Evolutionary conservation across 2,797 vertebrate genomes (phyloP), one percentile per base, ranked within the genome.

Genomic region (Antrozous pallidus): DNA sequence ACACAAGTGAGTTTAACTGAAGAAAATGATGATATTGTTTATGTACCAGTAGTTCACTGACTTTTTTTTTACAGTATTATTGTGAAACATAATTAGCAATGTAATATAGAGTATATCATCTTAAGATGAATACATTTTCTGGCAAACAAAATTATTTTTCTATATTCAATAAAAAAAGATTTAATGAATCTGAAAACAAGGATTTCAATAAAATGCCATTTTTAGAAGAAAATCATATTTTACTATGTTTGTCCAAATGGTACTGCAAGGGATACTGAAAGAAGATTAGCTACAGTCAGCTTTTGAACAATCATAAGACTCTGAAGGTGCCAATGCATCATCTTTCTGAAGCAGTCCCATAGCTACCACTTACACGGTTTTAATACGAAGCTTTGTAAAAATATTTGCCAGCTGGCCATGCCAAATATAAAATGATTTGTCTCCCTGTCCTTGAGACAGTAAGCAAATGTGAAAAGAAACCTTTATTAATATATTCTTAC

Each of bases 221-320:
- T 94, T 92, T 56, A 91, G 73, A 94, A 74, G 33, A 83, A 88
- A 90, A 38, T 90, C 16, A 26, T 56, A n/a, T 63, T 91, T 89
- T 88, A 28, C 56, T 38, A 40, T 8, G 2, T 85, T 80, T 71
- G 11, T 77, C 18, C 36, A 95, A 85, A 88, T 63, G 10, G 4
- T 58, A 3, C 67, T 87, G 42, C 75, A 20, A 9, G 28, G 16
- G n/a, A 81, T 28, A 22, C 18, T 31, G 45, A 75, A 26, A 63
- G 61, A 56, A 88, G 11, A 73, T 31, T 5, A 20, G 7, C 33
- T 63, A 13, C 31, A 26, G 14, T 45, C n/a, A 36, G 45, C 63
- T 69, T 93, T 56, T 49, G 63, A 58, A 18, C 36, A 67, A 45
- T 26, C 13, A 8, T 1, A 4, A 80, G 18, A 70, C 51, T 67